These are phyloP conservation scores for Alviniconcha marisindica DNA, from an alignment of 1,140 invertebrate species.

Conservation along the genomic window DNA sequence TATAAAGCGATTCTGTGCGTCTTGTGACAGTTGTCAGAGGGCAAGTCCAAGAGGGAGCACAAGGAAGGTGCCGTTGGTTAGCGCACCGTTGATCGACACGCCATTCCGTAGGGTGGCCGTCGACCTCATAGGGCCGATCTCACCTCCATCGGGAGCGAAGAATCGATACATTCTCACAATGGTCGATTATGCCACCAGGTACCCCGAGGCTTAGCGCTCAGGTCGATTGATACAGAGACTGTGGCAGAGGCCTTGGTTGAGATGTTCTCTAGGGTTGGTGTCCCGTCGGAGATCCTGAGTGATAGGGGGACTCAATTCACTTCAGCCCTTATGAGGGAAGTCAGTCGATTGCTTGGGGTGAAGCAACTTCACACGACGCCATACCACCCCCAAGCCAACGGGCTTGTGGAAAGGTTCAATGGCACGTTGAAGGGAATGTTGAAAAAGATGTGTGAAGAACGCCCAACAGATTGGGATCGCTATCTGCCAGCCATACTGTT, in stretches of 20 bases:
- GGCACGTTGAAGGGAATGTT: slow-evolving; percentile 59
- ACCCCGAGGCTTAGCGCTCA: slow-evolving; percentile 45
- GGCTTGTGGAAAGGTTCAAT: slow-evolving; percentile 50
- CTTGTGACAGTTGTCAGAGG: slow-evolving; percentile 46
- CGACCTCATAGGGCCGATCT: slow-evolving; percentile 49
- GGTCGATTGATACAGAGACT: slow-evolving; percentile 38
- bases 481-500: slow-evolving; percentile 49
- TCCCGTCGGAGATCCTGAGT: slow-evolving; percentile 63
- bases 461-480: slow-evolving; percentile 66
- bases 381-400: slow-evolving; percentile 33
- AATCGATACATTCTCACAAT: slow-evolving; percentile 52
- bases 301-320: slow-evolving; percentile 49
- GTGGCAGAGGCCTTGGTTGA: slow-evolving; percentile 46
- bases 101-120: slow-evolving; percentile 55
- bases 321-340: slow-evolving; percentile 39
- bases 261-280: slow-evolving; percentile 73
- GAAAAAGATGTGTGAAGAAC: slow-evolving; percentile 48
- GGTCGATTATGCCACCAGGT: slow-evolving; percentile 49
- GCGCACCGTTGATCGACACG: slow-evolving; percentile 45
- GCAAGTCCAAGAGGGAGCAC: slow-evolving; percentile 14
- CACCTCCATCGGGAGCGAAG: slow-evolving; percentile 38
- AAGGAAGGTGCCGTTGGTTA: slow-evolving; percentile 34
- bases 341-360: slow-evolving; percentile 42
- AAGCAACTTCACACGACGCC: slow-evolving; percentile 45
- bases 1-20: slow-evolving; percentile 20